A percentile compares a stretch with the other conserved stretches of the same genome.
These are phyloP conservation scores for Pseudochirops cupreus DNA, from an alignment of 2,797 vertebrate species.

Conservation along the genomic window DNA sequence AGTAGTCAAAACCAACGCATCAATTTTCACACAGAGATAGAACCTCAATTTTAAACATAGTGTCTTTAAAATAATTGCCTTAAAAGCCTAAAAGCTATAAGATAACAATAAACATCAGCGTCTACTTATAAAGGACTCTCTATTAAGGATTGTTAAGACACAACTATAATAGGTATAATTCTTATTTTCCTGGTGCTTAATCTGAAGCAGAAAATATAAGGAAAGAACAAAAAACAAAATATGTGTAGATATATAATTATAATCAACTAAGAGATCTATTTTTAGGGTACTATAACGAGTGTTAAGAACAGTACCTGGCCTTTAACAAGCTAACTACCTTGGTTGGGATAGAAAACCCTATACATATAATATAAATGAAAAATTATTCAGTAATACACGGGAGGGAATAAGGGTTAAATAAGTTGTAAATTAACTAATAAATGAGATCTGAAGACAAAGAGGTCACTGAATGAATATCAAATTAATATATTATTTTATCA, in stretches of 20 bases:
- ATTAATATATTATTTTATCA: not conserved
- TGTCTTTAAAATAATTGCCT: not conserved
- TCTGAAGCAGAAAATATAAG: conserved; percentile 6
- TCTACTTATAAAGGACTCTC: not conserved
- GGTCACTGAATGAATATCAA: not conserved
- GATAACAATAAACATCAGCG: not conserved
- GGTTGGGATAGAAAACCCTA: not conserved
- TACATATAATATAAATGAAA: not conserved
- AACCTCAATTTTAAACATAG: not conserved
- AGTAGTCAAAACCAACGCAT: conserved; percentile 11
- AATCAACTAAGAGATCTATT: not conserved
- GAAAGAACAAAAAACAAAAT: not conserved
- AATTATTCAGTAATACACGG: not conserved
- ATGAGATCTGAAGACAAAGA: not conserved
- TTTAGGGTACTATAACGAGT: not conserved
- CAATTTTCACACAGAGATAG: not conserved
- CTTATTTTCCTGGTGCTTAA: conserved; percentile 11
- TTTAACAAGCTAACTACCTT: not conserved
- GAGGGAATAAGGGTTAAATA: not conserved
- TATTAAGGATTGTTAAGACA: not conserved
- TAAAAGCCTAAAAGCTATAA: not conserved
- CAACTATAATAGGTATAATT: not conserved
- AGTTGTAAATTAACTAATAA: not conserved
- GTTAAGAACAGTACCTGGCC: not conserved
- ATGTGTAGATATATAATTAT: not conserved